A percentile compares a stretch with the other conserved stretches of the same genome.
Evolutionary conservation across 2,888 invertebrate species (phyloP).

Genomic region (Scelioninae gen. 1): DNA sequence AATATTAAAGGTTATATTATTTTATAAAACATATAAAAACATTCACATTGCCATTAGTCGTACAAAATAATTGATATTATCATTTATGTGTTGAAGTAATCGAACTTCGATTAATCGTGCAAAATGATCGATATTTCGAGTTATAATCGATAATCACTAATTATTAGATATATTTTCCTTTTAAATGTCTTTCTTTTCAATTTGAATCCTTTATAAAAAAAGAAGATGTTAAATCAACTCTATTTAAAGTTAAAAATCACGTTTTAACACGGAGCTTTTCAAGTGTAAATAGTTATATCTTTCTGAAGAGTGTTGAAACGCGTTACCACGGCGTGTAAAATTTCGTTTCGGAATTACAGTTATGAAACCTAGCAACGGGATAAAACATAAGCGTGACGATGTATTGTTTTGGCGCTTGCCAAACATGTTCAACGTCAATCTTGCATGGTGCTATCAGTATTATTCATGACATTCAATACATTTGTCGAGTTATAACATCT

Average conservation of each 20-base stretch:
- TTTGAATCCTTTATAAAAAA: too few relatives aligned
- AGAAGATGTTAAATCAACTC: too few relatives aligned
- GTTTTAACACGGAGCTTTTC: not conserved
- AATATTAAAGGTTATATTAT: too few relatives aligned
- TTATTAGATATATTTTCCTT: too few relatives aligned
- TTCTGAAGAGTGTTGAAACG: constrained; percentile 21
- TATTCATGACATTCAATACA: constrained; percentile 62
- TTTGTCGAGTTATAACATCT: constrained; percentile 58
- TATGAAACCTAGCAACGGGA: constrained; percentile 54
- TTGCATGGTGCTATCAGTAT: constrained; percentile 49
- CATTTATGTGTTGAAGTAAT: too few relatives aligned
- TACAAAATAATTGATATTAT: too few relatives aligned
- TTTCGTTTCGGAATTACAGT: constrained; percentile 35
- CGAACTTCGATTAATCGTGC: too few relatives aligned
- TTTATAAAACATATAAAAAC: too few relatives aligned
- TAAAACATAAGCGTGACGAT: constrained; percentile 66
- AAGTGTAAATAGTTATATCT: constrained; percentile 9
- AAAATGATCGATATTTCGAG: too few relatives aligned
- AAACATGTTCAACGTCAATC: constrained; percentile 57
- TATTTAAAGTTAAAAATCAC: not conserved
- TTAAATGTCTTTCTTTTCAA: too few relatives aligned
- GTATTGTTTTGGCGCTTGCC: constrained; percentile 59
- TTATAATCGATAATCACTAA: too few relatives aligned
- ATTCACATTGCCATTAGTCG: too few relatives aligned
- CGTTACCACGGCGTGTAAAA: constrained; percentile 35